Conservation (phyloP, 2,888 invertebrate genomes). For the Drymonia ruficornis region DNA sequence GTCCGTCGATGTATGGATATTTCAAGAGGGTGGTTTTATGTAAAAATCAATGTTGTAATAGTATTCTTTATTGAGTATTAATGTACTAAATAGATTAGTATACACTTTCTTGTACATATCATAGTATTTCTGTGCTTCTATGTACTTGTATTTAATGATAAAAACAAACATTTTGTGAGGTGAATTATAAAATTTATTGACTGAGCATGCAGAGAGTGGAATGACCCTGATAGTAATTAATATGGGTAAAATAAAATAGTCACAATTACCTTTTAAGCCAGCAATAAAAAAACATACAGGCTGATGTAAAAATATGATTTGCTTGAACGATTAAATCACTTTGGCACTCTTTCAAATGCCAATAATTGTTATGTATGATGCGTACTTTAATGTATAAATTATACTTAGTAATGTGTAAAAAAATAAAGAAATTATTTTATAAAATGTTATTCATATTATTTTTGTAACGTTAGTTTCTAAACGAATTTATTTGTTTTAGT, state of each 20-base stretch:
- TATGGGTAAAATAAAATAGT: background rate
- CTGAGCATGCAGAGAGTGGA: conserved; percentile 17
- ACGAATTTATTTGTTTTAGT: conserved; percentile 42
- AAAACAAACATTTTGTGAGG: background rate
- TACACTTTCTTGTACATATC: conserved; percentile 41
- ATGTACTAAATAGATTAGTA: conserved; percentile 32
- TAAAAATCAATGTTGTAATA: conserved; percentile 37
- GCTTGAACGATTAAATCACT: background rate
- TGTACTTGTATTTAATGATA: conserved; percentile 21
- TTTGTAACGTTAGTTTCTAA: conserved; percentile 40
- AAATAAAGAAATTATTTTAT: conserved; percentile 32
- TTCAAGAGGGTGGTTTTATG: conserved; percentile 31
- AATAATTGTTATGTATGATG: background rate
- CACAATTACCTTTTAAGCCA: background rate
- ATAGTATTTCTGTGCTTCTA: conserved; percentile 35
- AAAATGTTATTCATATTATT: conserved; percentile 34
- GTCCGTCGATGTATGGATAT: conserved; percentile 31
- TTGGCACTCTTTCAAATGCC: background rate
- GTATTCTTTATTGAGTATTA: conserved; percentile 44
- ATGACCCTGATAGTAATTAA: background rate
- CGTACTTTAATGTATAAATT: conserved; percentile 17
- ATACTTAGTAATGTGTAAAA: conserved; percentile 34
- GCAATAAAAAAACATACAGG: background rate
- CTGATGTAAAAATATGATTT: background rate
- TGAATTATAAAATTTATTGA: conserved; percentile 28